Conservation (phyloP, 2,113 vertebrate species). For the Bos indicus region DNA sequence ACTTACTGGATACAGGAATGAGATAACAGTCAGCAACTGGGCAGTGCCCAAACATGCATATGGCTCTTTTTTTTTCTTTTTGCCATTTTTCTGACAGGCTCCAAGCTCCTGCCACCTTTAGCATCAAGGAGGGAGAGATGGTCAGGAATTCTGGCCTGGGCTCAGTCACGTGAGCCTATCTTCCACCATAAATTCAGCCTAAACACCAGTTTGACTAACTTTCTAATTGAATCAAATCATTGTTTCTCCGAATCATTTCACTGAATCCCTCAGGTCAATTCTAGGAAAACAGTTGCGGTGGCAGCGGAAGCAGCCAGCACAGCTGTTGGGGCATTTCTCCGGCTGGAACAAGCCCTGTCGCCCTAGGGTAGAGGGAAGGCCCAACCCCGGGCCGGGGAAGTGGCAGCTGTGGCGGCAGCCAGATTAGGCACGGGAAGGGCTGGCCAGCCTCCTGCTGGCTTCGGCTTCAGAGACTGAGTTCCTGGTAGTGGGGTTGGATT, state of each 20-base stretch:
- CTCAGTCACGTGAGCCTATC: neutral
- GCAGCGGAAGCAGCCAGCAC: neutral
- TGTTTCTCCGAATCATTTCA: neutral
- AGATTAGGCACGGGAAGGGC: neutral
- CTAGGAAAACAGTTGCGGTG: slow-evolving; percentile 9
- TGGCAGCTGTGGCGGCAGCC: neutral
- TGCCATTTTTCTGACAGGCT: neutral
- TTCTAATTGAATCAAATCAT: slow-evolving; percentile 9
- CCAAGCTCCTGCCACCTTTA: neutral
- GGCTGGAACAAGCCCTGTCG: neutral
- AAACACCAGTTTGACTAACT: neutral
- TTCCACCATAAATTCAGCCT: neutral
- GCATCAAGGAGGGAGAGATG: neutral
- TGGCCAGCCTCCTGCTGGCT: neutral
- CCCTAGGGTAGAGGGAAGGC: neutral
- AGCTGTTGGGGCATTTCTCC: slow-evolving; percentile 46
- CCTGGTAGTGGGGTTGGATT: neutral
- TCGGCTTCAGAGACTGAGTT: neutral
- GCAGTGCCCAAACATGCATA: neutral
- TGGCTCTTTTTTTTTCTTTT: neutral
- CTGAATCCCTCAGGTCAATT: neutral
- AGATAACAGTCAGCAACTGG: neutral
- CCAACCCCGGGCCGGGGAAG: neutral
- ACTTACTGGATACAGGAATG: neutral
- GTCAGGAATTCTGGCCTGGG: neutral